These are phyloP conservation scores for Spea hammondii DNA, from an alignment of 2,797 vertebrate genomes.

Conservation along the genomic window DNA sequence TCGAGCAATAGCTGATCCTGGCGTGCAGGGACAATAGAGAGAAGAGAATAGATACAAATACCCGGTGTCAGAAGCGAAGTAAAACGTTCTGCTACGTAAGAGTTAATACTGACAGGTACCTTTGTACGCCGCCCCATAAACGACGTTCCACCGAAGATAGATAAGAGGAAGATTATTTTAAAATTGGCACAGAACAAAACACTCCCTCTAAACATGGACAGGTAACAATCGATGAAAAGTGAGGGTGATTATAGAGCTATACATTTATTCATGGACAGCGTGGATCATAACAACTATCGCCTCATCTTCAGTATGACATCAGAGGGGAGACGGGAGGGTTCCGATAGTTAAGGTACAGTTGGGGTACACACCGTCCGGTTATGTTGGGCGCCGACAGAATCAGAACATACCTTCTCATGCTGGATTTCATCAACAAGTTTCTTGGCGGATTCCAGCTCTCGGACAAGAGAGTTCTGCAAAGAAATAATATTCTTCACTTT, in stretches of 20 bases:
- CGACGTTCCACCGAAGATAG: neutral
- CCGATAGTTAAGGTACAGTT: no score
- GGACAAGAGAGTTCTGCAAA: constrained; percentile 83
- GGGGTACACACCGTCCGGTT: no score
- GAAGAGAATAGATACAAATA: no score
- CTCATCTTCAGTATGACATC: no score
- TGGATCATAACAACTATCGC: neutral
- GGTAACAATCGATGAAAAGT: no score
- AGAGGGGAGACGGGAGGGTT: no score
- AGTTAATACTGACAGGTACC: constrained; percentile 7
- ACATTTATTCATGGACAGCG: no score
- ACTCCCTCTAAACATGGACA: neutral
- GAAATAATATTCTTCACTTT: neutral
- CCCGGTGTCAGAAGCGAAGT: neutral
- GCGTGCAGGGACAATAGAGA: neutral
- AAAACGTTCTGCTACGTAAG: neutral
- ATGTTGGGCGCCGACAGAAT: no score
- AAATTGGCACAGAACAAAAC: neutral
- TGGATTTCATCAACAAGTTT: constrained; percentile 92
- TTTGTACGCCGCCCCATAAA: constrained; percentile 2
- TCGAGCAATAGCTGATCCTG: constrained; percentile 91
- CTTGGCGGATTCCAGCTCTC: constrained; percentile 88
- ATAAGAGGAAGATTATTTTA: constrained; percentile 14
- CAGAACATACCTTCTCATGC: constrained; percentile 85
- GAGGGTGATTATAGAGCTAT: no score